Base-by-base conservation (phyloP, 2,797 vertebrate genomes). In the Melanogrammus aeglefinus region DNA sequence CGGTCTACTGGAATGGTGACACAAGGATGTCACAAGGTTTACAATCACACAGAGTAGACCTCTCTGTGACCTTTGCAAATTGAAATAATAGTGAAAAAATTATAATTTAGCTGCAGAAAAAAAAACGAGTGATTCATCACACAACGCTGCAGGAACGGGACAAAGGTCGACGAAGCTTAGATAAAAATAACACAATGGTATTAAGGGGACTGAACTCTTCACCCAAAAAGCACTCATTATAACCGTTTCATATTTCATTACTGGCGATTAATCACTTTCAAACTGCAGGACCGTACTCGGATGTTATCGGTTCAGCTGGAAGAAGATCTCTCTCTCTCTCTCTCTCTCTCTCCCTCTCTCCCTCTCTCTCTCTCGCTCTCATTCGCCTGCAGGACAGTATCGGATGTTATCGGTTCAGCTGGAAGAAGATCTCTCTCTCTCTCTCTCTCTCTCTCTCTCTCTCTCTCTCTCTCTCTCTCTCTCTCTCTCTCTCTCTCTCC, bases 91-190 rank as follows among this genome's bases (percentile, higher is more conserved):
- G 57, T 41, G 36, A 63, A 86, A 81, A 12, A n/a, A 63, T n/a
- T 8, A 63, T n/a, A n/a, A 63, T n/a, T 1, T 9, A n/a, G 75
- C 44, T 39, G 6, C 76, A 73, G 76, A 38, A 75, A 39, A n/a
- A 76, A 44, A 24, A 76, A n/a, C n/a, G 75, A 63, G 77, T 69
- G 44, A 85, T 82, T 77, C n/a, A 83, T 85, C 75, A 76, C 77
- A 74, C 24, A 10, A 2, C 39, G 51, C 76, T 27, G 10, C 69
- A 73, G 75, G 77, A 73, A 2, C 1, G 7, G 70, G 18, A 31
- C 41, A 74, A 44, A 27, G 73, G 71, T 77, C 75, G 72, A 76
- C 9, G 77, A 80, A n/a, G 44, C 39, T 71, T 38, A 2, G 2
- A 83, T 74, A 72, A 82, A 82, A 72, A 73, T 18, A 8, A 31